phyloP scores from a whole-genome alignment of 2,797 vertebrate species.

The Eospalax fontanierii region DNA sequence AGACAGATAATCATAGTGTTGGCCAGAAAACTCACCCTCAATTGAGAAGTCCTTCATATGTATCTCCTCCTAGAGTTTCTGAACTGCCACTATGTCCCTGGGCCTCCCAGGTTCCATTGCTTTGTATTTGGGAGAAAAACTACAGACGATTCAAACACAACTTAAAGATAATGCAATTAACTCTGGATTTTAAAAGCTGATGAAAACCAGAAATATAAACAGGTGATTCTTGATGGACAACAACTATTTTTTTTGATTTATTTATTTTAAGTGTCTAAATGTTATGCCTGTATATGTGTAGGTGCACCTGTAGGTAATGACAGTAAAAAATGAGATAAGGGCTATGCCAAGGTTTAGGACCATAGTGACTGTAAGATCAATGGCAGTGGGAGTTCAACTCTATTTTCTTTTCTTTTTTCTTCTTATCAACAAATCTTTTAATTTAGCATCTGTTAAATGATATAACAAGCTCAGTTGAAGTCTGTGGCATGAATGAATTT shows the following conservation, averaged over 20 bases:
- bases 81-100: not conserved
- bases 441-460: not conserved
- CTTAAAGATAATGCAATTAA: not conserved
- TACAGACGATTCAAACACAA: not conserved
- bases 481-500: not conserved
- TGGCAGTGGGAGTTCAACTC: no score
- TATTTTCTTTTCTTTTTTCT: not conserved
- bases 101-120: not conserved
- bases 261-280: no score
- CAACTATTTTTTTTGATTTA: not conserved
- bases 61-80: not conserved
- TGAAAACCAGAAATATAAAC: not conserved
- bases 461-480: constrained; percentile 45
- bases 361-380: no score
- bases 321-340: no score
- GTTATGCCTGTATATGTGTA: no score
- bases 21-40: constrained; percentile 22
- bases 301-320: no score
- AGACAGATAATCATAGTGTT: not conserved
- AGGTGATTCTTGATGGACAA: constrained; percentile 9
- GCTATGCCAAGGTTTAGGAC: no score
- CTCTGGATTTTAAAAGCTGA: constrained; percentile 30
- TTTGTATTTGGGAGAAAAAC: not conserved
- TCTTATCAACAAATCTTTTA: not conserved
- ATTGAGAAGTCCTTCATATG: not conserved